A percentile compares a stretch with the other conserved stretches of the same genome.
These are phyloP conservation scores for Boloria selene DNA, from an alignment of 2,888 invertebrate genomes.

Conservation along the genomic window DNA sequence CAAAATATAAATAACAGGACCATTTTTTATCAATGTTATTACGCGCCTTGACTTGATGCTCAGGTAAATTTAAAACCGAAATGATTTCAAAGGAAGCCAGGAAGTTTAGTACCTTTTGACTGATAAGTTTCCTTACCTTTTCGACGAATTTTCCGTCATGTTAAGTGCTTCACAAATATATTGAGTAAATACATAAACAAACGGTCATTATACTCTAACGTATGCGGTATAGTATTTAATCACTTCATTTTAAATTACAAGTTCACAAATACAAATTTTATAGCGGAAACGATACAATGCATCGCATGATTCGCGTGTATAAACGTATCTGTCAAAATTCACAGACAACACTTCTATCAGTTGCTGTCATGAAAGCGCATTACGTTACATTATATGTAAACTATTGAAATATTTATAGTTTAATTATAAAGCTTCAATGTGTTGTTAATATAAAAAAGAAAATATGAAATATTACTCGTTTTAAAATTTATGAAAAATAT, in stretches of 20 bases:
- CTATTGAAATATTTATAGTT: not conserved
- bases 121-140: slow-evolving; percentile 59
- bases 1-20: not conserved
- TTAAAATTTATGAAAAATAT: too few species aligned
- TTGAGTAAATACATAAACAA: slow-evolving; percentile 49
- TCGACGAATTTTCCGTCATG: slow-evolving; percentile 79
- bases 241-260: slow-evolving; percentile 38
- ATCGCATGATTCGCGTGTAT: slow-evolving; percentile 43
- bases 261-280: slow-evolving; percentile 22
- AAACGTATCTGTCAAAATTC: slow-evolving; percentile 38
- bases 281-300: slow-evolving; percentile 38
- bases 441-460: not conserved
- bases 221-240: slow-evolving; percentile 25
- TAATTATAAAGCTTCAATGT: not conserved
- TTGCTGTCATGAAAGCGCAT: slow-evolving; percentile 32
- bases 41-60: not conserved
- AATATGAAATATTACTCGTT: too few species aligned
- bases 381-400: slow-evolving; percentile 31
- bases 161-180: slow-evolving; percentile 55
- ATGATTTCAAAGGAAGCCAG: slow-evolving; percentile 1
- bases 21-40: not conserved
- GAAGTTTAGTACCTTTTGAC: slow-evolving; percentile 8
- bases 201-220: slow-evolving; percentile 55
- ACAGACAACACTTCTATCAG: slow-evolving; percentile 39
- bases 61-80: slow-evolving; percentile 9